These are phyloP conservation scores for Watsonalla cultraria DNA, from an alignment of 2,888 invertebrate species.

Conservation along the genomic window DNA sequence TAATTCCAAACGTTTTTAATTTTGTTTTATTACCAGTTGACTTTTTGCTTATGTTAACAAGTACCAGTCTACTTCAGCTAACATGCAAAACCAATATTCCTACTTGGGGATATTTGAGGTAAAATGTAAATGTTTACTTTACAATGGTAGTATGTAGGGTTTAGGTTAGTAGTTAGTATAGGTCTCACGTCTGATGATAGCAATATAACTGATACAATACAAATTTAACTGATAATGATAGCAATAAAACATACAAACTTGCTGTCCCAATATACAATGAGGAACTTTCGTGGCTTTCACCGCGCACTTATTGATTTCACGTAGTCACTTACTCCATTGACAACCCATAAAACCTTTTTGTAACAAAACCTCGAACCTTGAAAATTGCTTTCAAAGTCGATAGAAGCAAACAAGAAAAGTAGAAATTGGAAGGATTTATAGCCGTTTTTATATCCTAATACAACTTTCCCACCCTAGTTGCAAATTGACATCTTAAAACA, in stretches of 20 bases:
- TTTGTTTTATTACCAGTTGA: conserved; percentile 30
- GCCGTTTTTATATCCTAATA: conserved; percentile 45
- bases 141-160: no score
- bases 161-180: no score
- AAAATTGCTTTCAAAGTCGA: conserved; percentile 39
- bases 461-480: conserved; percentile 44
- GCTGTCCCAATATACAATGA: not conserved
- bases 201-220: no score
- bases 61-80: no score
- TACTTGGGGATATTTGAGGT: no score
- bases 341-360: not conserved
- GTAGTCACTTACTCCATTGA: conserved; percentile 9
- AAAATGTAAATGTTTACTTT: no score
- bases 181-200: no score
- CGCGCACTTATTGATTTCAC: not conserved
- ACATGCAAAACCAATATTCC: no score
- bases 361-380: conserved; percentile 22
- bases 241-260: no score
- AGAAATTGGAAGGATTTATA: conserved; percentile 44
- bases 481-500: conserved; percentile 48
- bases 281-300: not conserved
- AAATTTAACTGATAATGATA: no score
- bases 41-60: conserved; percentile 1
- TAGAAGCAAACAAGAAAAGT: conserved; percentile 45
- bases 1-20: conserved; percentile 26